Base-by-base conservation (phyloP, 2,113 vertebrate genomes). In the Variabilichromis moorii region DNA sequence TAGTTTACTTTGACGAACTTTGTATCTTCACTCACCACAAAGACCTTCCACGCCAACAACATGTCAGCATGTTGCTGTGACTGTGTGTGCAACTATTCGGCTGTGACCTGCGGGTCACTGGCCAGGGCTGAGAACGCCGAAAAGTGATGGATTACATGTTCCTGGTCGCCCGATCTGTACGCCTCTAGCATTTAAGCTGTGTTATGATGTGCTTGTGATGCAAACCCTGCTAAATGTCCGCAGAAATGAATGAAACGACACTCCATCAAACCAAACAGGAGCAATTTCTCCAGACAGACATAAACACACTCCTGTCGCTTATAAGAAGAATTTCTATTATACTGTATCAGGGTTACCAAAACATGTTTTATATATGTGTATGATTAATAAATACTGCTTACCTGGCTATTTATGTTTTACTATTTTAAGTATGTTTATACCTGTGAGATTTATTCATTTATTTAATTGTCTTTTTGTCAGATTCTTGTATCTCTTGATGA, bases 91-190 rank as follows among this genome's bases (percentile, higher is more conserved):
- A 73, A 45, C 40, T 73, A 73, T 45, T 73, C 2, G 14, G 21
- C 40, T 73, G 68, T 76, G 68, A 19, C 68, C 24, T 28, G 68
- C 1, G 4, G 68, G 40, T 73, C 21, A 45, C 40, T 28, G 68
- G 40, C n/a, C 68, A 47, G 40, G 14, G 40, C 14, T 9, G 21
- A 76, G 40, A 76, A 47, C 2, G 13, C 13, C 1, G 1, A 28
- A 47, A 47, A 47, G 19, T 17, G 14, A 26, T 28, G 40, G 1
- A 17, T 47, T 47, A 1, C 24, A 42, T 37, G 68, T 45, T 45
- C 3, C 68, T 73, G 40, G 6, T 10, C 1, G 1, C 40, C 0
- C 2, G 6, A 47, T 47, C 21, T 26, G 68, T 47, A n/a, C 9
- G 16, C 14, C 40, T 28, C 68, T 47, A 28, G 68, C 40, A 78